Percentiles rank a stretch among this genome's conserved stretches.
Evolutionary conservation across 1,140 invertebrate genomes (phyloP).

Genomic region (Archegozetes longisetosus): DNA sequence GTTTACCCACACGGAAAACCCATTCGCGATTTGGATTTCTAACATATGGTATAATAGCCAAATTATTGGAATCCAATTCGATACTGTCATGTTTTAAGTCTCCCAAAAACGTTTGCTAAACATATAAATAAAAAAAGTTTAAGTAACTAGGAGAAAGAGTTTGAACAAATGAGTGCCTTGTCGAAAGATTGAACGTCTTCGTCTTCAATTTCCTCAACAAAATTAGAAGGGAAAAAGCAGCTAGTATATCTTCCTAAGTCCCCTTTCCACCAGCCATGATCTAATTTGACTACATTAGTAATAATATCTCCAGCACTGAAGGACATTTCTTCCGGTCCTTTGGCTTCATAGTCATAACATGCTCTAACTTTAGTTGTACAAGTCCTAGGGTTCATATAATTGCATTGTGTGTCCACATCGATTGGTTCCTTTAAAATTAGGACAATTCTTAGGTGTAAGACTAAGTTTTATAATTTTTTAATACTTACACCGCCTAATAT

Average conservation of each 20-base stretch:
- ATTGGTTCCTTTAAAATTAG: slow-evolving; percentile 7
- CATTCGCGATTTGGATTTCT: slow-evolving; percentile 37
- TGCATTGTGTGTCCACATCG: background rate
- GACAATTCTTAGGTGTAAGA: background rate
- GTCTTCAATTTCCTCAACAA: slow-evolving; percentile 74
- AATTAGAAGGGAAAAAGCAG: slow-evolving; percentile 77
- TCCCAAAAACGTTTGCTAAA: background rate
- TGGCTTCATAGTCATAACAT: slow-evolving; percentile 59
- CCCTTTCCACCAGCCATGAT: slow-evolving; percentile 79
- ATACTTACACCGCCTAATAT: slow-evolving; percentile 12
- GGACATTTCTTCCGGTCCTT: slow-evolving; percentile 72
- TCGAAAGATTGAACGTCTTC: slow-evolving; percentile 24
- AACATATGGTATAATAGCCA: background rate
- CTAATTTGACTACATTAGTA: slow-evolving; percentile 73
- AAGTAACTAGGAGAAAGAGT: background rate
- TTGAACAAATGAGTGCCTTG: background rate
- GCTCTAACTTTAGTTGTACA: slow-evolving; percentile 41
- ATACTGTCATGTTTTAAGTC: background rate
- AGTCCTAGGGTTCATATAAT: background rate
- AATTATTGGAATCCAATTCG: background rate
- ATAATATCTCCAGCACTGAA: slow-evolving; percentile 89
- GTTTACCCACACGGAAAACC: slow-evolving; percentile 45
- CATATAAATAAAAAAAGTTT: background rate
- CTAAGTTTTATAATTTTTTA: background rate
- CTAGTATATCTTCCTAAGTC: slow-evolving; percentile 72